Base-by-base conservation (phyloP, 2,797 vertebrate genomes). In the Antennarius maculatus region DNA sequence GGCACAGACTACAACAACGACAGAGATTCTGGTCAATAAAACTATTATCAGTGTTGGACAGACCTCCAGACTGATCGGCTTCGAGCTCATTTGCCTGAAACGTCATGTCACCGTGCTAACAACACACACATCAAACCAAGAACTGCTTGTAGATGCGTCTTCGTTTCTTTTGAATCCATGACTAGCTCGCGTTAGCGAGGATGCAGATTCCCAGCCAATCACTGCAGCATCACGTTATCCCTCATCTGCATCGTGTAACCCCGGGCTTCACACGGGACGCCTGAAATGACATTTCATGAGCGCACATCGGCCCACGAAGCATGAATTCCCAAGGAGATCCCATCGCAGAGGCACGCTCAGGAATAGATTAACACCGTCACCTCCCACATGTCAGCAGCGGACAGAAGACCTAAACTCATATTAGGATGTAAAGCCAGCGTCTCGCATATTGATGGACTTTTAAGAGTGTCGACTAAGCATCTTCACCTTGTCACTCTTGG, bases 271-370 rank as follows among this genome's bases (percentile, higher is more conserved):
- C n/a, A 50, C 34, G 3, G 53, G 54, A 75, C 49, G 69, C 61
- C 43, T 47, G 17, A 77, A 71, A 76, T 54, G 80, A 81, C 82
- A 81, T 81, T 82, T 82, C 49, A 84, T 29, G 31, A 23, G n/a
- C 34, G 54, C 61, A 69, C 27, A 63, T 71, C 29, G 54, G 73
- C 42, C 75, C 42, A 45, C 53, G 4, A 39, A 62, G 71, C 7
- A 5, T 84, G 66, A 53, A 72, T 73, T 84, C 82, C 77, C 49
- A 66, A 54, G 78, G 77, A 70, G 84, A 71, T 83, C 77, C 69
- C 67, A 71, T 81, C 89, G 86, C 42, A 58, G 69, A 83, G 63
- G 66, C n/a, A 43, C 76, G 63, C 77, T 83, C 29, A 49, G 80
- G 74, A 80, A 86, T 84, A 85, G 52, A 84, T 81, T 76, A 85